phyloP scores from a whole-genome alignment of 2,113 vertebrate species.

The Pterocles gutturalis region DNA sequence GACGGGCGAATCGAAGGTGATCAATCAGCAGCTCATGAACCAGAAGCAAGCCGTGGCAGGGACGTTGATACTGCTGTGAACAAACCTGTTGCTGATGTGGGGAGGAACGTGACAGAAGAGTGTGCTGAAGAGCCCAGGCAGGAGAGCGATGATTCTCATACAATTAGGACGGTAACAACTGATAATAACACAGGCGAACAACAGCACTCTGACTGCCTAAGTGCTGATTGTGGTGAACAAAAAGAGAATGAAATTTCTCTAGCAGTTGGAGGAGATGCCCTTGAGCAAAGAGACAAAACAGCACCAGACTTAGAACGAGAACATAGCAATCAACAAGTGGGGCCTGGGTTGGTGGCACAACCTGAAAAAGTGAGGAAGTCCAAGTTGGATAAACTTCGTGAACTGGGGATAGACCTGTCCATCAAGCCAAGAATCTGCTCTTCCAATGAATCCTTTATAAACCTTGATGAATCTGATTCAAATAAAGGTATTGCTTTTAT shows the following conservation, averaged over 20 bases:
- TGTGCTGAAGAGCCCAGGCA: conserved; percentile 15
- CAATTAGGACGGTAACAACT: neutral
- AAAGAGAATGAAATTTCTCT: neutral
- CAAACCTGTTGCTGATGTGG: neutral
- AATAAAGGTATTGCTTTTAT: conserved; percentile 82
- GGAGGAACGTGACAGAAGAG: neutral
- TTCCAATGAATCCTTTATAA: conserved; percentile 85
- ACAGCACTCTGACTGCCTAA: neutral
- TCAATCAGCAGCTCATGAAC: neutral
- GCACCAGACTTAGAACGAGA: neutral
- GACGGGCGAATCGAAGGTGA: neutral
- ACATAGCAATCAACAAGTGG: neutral
- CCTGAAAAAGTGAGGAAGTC: conserved; percentile 79
- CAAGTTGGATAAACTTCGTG: conserved; percentile 84
- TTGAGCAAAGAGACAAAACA: neutral
- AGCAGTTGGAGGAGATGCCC: neutral
- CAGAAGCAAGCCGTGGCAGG: neutral
- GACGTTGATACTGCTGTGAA: neutral
- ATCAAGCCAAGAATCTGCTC: conserved; percentile 86
- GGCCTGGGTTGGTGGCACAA: neutral
- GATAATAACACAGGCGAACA: neutral
- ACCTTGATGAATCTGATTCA: conserved; percentile 84
- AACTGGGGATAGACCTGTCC: conserved; percentile 89
- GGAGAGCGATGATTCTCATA: neutral
- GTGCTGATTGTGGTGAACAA: neutral